These are phyloP conservation scores for Bufo gargarizans DNA, from an alignment of 2,113 vertebrate species.

Conservation along the genomic window DNA sequence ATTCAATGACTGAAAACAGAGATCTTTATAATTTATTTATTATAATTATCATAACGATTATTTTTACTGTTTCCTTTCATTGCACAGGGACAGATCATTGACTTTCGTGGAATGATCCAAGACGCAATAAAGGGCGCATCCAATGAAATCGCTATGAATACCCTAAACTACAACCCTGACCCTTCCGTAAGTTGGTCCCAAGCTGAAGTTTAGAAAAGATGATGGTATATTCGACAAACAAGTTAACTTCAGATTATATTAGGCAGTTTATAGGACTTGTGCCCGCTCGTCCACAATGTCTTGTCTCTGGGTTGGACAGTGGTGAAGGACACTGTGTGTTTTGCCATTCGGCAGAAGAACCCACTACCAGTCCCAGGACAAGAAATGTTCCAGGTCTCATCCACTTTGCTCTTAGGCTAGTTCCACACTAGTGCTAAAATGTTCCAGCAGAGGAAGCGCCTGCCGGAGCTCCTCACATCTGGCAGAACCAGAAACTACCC, in stretches of 20 bases:
- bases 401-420: too few relatives aligned
- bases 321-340: too few relatives aligned
- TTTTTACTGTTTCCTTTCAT: not conserved
- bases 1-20: not conserved
- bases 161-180: slow-evolving; percentile 74
- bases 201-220: too few relatives aligned
- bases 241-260: not conserved
- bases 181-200: slow-evolving; percentile 75
- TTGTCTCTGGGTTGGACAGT: too few relatives aligned
- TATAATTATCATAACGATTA: not conserved
- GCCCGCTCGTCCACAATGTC: not conserved
- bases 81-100: slow-evolving; percentile 72
- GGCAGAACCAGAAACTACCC: too few relatives aligned
- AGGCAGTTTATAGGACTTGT: not conserved
- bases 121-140: slow-evolving; percentile 75
- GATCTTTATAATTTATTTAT: not conserved
- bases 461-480: too few relatives aligned
- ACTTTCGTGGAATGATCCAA: slow-evolving; percentile 73
- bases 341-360: too few relatives aligned
- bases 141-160: slow-evolving; percentile 71
- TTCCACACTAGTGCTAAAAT: too few relatives aligned
- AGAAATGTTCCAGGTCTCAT: too few relatives aligned
- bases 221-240: too few relatives aligned
- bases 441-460: too few relatives aligned
- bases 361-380: too few relatives aligned